phyloP scores from a whole-genome alignment of 1,140 invertebrate species.

The Trachymyrmex septentrionalis region DNA sequence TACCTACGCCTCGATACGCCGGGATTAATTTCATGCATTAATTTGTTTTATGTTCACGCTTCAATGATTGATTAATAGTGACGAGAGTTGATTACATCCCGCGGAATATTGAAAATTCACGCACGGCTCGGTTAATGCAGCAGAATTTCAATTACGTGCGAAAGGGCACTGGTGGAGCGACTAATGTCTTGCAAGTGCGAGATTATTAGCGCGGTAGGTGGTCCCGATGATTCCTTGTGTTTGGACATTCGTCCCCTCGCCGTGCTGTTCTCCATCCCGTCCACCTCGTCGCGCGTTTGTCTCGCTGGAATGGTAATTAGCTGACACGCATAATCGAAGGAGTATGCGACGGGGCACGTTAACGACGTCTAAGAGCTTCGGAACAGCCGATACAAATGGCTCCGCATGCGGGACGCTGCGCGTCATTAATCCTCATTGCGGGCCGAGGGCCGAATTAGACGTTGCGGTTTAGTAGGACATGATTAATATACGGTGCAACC shows the following conservation, averaged over 20 bases:
- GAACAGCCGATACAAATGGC: slow-evolving; percentile 78
- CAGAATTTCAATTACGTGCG: slow-evolving; percentile 60
- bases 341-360: slow-evolving; percentile 65
- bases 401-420: slow-evolving; percentile 74
- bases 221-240: slow-evolving; percentile 63
- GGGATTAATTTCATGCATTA: slow-evolving; percentile 54
- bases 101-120: slow-evolving; percentile 62
- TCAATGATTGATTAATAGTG: slow-evolving; percentile 48
- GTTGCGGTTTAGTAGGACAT: slow-evolving; percentile 73
- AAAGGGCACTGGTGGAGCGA: slow-evolving; percentile 42
- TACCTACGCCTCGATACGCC: background rate
- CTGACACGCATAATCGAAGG: slow-evolving; percentile 73
- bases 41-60: slow-evolving; percentile 46
- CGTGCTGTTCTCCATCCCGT: background rate
- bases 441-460: slow-evolving; percentile 80
- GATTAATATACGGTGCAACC: slow-evolving; percentile 75
- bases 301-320: slow-evolving; percentile 71
- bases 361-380: slow-evolving; percentile 75
- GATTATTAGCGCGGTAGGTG: slow-evolving; percentile 66
- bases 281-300: slow-evolving; percentile 23
- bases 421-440: slow-evolving; percentile 84
- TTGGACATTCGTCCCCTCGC: slow-evolving; percentile 46
- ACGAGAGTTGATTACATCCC: slow-evolving; percentile 55
- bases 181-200: slow-evolving; percentile 57
- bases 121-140: slow-evolving; percentile 50